Evolutionary conservation across 2,797 vertebrate species (phyloP).

Genomic region (Peromyscus melanophrys): DNA sequence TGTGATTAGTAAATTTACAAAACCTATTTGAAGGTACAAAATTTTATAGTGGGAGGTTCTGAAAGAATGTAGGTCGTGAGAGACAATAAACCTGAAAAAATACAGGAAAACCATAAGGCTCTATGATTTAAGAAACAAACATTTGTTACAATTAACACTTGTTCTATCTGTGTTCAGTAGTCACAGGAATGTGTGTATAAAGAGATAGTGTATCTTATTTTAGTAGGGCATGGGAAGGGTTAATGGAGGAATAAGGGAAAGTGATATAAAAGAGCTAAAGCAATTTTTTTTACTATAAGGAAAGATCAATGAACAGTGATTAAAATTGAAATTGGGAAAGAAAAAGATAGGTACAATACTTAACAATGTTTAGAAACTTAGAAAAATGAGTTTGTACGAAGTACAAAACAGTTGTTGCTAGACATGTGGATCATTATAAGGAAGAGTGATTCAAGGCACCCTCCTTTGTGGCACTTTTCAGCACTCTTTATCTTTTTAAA

Average conservation of each 20-base stretch:
- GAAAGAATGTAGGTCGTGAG: background rate
- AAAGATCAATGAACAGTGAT: background rate
- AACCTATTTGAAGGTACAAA: background rate
- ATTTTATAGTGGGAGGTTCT: background rate
- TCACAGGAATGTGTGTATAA: background rate
- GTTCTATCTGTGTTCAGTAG: background rate
- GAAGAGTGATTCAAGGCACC: background rate
- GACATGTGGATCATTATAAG: background rate
- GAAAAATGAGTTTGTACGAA: background rate
- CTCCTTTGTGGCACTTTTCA: background rate
- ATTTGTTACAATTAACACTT: conserved; percentile 7
- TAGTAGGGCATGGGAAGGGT: background rate
- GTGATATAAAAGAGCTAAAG: background rate
- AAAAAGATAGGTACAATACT: background rate
- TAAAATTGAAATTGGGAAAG: conserved; percentile 34
- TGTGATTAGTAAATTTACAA: background rate
- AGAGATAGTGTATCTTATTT: background rate
- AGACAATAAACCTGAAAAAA: background rate
- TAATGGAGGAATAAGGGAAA: background rate
- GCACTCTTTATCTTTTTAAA: background rate
- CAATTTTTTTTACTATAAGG: background rate
- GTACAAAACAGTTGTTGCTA: background rate
- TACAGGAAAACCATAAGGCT: background rate
- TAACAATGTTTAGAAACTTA: background rate
- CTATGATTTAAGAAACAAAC: background rate